Conservation (phyloP, 1,140 invertebrate species). For the Zaprionus vittiger region DNA sequence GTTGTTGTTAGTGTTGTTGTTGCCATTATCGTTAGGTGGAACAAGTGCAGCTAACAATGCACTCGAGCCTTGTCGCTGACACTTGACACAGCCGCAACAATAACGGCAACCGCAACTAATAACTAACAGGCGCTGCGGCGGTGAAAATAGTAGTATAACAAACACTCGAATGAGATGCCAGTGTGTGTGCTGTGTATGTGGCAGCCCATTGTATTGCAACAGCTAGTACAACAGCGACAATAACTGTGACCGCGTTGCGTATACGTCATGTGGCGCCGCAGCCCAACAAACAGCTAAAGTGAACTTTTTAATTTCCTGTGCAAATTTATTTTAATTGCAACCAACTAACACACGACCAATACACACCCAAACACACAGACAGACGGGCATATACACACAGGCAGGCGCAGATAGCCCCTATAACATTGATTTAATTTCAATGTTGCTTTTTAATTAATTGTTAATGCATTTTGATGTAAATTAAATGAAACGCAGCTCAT, state of each 20-base stretch:
- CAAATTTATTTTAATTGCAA: conserved; percentile 72
- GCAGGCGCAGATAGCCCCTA: neutral
- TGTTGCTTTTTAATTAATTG: conserved; percentile 46
- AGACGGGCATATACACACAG: neutral
- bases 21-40: conserved; percentile 33
- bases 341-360: conserved; percentile 29
- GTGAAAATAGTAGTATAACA: conserved; percentile 39
- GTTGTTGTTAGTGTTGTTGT: neutral
- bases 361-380: conserved; percentile 11
- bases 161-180: conserved; percentile 32
- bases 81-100: conserved; percentile 77
- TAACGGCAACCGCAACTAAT: conserved; percentile 69
- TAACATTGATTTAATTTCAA: conserved; percentile 62
- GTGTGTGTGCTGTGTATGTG: conserved; percentile 10
- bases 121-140: conserved; percentile 55
- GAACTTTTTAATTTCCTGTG: conserved; percentile 65
- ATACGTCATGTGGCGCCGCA: conserved; percentile 72
- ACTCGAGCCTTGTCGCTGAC: conserved; percentile 53
- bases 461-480: conserved; percentile 51
- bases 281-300: conserved; percentile 20
- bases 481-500: conserved; percentile 47
- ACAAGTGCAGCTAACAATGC: conserved; percentile 37
- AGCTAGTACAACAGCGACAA: conserved; percentile 41
- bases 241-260: conserved; percentile 74
- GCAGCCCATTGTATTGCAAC: conserved; percentile 19